Evolutionary conservation across 2,797 vertebrate species (phyloP).

Genomic region (Pseudomugil tenellus): DNA sequence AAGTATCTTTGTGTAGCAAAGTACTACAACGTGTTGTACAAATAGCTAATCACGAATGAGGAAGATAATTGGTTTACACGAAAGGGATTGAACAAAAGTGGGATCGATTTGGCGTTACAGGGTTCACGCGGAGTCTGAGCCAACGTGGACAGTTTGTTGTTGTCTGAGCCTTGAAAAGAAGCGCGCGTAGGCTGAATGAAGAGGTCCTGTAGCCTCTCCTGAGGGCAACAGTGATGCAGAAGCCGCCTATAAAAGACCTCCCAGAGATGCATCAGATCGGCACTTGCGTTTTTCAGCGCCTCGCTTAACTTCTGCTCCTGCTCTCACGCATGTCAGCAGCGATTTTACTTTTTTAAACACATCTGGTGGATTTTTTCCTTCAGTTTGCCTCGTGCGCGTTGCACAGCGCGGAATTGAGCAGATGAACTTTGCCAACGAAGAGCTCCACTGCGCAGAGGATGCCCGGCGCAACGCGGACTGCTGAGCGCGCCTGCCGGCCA

Average conservation of each 20-base stretch:
- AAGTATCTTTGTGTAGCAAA: neutral
- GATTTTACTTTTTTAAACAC: neutral
- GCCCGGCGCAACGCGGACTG: conserved; percentile 19
- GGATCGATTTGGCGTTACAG: neutral
- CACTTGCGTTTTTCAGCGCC: conserved; percentile 29
- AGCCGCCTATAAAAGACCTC: conserved; percentile 75
- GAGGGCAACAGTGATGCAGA: conserved; percentile 38
- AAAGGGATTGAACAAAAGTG: neutral
- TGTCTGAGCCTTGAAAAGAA: conserved; percentile 11
- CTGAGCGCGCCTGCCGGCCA: conserved; percentile 6
- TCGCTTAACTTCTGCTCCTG: neutral
- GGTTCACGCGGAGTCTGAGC: conserved; percentile 6
- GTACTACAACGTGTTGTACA: neutral
- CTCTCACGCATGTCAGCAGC: conserved; percentile 4
- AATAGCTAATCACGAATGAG: neutral
- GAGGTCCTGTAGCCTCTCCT: conserved; percentile 37
- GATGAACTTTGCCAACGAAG: conserved; percentile 37
- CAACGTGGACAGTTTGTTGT: conserved; percentile 9
- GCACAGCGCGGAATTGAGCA: conserved; percentile 14
- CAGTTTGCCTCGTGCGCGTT: conserved; percentile 12
- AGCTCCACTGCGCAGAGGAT: conserved; percentile 34
- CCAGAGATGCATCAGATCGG: conserved; percentile 47
- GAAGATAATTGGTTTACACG: conserved; percentile 1
- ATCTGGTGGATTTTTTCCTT: neutral
- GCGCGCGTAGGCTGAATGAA: conserved; percentile 23